Evolutionary conservation across 2,888 invertebrate genomes (phyloP).

Genomic region (Hypercompe scribonia): DNA sequence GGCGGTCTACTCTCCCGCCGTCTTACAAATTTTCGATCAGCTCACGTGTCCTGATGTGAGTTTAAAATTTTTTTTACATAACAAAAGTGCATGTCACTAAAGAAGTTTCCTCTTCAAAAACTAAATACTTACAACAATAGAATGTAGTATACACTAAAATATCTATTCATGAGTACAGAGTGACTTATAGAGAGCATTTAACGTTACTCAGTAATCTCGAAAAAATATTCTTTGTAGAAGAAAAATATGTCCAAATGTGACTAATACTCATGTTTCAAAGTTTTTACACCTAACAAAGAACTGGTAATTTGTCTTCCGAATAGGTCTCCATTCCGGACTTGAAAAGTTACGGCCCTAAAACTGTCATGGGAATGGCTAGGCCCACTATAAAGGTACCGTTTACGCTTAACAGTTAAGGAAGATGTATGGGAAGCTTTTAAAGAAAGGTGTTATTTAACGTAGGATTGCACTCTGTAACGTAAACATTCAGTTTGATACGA

Average conservation of each 20-base stretch:
- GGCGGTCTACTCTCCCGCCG: too few species aligned
- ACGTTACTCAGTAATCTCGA: not conserved
- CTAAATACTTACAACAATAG: too few species aligned
- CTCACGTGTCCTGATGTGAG: too few species aligned
- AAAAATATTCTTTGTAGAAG: conserved; percentile 12
- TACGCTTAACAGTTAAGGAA: conserved; percentile 25
- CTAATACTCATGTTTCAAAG: conserved; percentile 33
- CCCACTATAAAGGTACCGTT: conserved; percentile 31
- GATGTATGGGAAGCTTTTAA: conserved; percentile 21
- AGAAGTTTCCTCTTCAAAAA: too few species aligned
- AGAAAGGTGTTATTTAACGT: conserved; percentile 12
- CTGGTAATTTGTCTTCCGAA: conserved; percentile 24
- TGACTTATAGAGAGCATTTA: not conserved
- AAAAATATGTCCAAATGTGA: conserved; percentile 12
- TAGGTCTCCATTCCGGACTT: conserved; percentile 23
- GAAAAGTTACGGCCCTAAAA: conserved; percentile 41
- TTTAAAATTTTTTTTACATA: too few species aligned
- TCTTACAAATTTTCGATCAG: too few species aligned
- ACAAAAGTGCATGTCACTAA: too few species aligned
- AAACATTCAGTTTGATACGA: not conserved
- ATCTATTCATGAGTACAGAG: too few species aligned
- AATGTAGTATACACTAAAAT: too few species aligned
- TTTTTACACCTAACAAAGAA: conserved; percentile 32
- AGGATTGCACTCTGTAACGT: not conserved
- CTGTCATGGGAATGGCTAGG: conserved; percentile 36